Evolutionary conservation across 1,140 invertebrate species (phyloP).

Genomic region (Drosophila mayri): DNA sequence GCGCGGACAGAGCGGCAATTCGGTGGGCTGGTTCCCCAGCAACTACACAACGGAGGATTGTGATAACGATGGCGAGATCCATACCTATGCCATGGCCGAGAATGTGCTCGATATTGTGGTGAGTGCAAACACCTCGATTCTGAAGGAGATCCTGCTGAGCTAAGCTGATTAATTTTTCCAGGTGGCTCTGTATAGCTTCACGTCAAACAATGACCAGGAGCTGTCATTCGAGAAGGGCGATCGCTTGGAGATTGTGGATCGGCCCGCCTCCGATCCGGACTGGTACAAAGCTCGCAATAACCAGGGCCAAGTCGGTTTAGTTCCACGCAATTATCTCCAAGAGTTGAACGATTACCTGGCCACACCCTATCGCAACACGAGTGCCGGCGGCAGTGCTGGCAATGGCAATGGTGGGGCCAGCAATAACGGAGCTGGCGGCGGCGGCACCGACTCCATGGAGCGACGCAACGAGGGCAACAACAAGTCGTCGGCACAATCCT

Average conservation of each 20-base stretch:
- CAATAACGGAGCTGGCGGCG: slow-evolving; percentile 84
- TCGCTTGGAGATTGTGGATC: slow-evolving; percentile 96
- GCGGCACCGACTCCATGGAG: slow-evolving; percentile 78
- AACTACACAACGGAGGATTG: slow-evolving; percentile 98
- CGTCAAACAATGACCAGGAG: slow-evolving; percentile 98
- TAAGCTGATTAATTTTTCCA: slow-evolving; percentile 36
- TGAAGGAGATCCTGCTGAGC: not conserved
- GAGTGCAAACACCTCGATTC: slow-evolving; percentile 47
- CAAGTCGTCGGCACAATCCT: slow-evolving; percentile 69
- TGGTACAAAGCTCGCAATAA: slow-evolving; percentile 98
- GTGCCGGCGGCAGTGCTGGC: slow-evolving; percentile 85
- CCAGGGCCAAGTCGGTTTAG: slow-evolving; percentile 95
- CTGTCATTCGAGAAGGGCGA: slow-evolving; percentile 98
- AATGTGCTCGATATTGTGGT: slow-evolving; percentile 97
- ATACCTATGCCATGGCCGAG: slow-evolving; percentile 96
- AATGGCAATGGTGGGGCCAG: slow-evolving; percentile 65
- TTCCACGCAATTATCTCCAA: slow-evolving; percentile 98
- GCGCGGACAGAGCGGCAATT: slow-evolving; percentile 95
- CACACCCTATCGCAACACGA: slow-evolving; percentile 90
- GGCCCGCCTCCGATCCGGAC: slow-evolving; percentile 98
- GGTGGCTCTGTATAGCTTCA: slow-evolving; percentile 96
- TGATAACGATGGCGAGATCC: slow-evolving; percentile 92
- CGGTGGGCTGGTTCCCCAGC: slow-evolving; percentile 97
- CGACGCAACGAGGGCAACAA: slow-evolving; percentile 81
- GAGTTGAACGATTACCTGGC: slow-evolving; percentile 95